phyloP scores from a whole-genome alignment of 1,140 invertebrate species.

The Hylaeus volcanicus region DNA sequence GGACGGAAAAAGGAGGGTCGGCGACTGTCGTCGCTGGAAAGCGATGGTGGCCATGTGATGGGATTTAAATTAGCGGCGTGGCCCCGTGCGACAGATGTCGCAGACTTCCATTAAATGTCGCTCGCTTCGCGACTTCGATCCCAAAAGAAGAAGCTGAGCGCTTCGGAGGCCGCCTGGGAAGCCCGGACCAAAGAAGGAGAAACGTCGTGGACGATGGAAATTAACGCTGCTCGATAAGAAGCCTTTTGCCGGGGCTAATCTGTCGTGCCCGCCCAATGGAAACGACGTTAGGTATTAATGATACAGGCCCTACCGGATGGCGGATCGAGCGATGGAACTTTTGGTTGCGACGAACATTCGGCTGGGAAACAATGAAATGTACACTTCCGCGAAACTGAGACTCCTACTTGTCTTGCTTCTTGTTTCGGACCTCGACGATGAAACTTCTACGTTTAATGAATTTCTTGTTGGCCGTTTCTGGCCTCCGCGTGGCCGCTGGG shows the following conservation, averaged over 20 bases:
- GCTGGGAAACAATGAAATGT: background rate
- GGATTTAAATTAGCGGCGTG: conserved; percentile 76
- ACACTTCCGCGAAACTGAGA: background rate
- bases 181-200: background rate
- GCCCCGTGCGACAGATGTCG: conserved; percentile 72
- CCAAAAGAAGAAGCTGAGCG: conserved; percentile 13
- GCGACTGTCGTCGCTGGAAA: conserved; percentile 39
- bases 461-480: background rate
- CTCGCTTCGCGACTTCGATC: conserved; percentile 50
- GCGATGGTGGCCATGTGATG: conserved; percentile 65
- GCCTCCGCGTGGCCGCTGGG: too few relatives aligned
- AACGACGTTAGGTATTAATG: conserved; percentile 47
- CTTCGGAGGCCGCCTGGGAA: background rate
- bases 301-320: conserved; percentile 4
- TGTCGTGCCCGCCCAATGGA: conserved; percentile 19
- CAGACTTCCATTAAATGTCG: conserved; percentile 77
- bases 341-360: background rate
- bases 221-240: conserved; percentile 52
- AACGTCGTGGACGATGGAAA: conserved; percentile 33
- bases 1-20: background rate
- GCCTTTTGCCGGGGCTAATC: conserved; percentile 30
- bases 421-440: background rate
- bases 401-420: background rate
- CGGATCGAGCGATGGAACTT: background rate
- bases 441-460: background rate